Percentiles rank a stretch among this genome's conserved stretches.
Conservation (phyloP, 2,113 vertebrate genomes). For the Corydoras sp. region DNA sequence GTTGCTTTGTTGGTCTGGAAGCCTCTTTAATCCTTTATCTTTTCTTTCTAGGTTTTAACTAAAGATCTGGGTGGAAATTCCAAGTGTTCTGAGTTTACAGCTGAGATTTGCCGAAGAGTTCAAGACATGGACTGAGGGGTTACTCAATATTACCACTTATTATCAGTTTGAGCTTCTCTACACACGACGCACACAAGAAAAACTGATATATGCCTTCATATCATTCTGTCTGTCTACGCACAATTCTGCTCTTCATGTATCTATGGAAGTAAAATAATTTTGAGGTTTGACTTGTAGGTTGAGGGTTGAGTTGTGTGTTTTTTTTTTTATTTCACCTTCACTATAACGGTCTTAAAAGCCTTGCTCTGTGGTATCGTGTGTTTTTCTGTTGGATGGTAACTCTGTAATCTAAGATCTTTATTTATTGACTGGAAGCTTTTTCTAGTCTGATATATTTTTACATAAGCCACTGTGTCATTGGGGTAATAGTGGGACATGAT, state of each 20-base stretch:
- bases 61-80: conserved; percentile 88
- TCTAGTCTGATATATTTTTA: conserved; percentile 22
- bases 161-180: too few relatives aligned
- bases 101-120: conserved; percentile 82
- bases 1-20: too few relatives aligned
- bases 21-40: background rate
- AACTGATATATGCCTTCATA: conserved; percentile 24
- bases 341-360: conserved; percentile 45
- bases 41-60: conserved; percentile 70
- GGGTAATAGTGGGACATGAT: conserved; percentile 25
- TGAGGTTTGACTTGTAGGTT: conserved; percentile 36
- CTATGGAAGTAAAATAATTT: conserved; percentile 22
- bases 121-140: conserved; percentile 60
- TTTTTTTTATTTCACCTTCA: conserved; percentile 38
- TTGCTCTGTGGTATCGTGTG: conserved; percentile 34
- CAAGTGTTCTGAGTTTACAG: conserved; percentile 91
- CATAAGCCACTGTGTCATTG: conserved; percentile 20
- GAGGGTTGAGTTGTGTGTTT: background rate
- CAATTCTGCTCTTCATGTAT: conserved; percentile 45
- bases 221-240: conserved; percentile 46
- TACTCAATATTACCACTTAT: background rate
- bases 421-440: conserved; percentile 44
- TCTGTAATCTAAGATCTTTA: conserved; percentile 35
- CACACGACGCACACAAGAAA: conserved; percentile 28
- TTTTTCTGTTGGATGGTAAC: conserved; percentile 32